These are phyloP conservation scores for Garrulus glandarius DNA, from an alignment of 2,797 vertebrate species.

Conservation along the genomic window DNA sequence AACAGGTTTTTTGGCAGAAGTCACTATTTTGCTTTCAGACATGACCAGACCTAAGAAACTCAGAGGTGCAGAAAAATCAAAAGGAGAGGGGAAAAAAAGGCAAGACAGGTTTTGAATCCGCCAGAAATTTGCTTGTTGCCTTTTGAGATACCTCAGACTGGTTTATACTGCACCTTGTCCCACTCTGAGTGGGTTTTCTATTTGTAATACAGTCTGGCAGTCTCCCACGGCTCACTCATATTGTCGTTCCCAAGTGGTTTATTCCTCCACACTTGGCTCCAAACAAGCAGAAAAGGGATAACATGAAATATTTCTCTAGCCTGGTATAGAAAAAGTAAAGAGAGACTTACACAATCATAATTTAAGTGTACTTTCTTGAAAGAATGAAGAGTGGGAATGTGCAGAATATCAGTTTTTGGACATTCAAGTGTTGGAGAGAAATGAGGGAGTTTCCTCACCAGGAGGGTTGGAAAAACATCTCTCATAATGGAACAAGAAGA, in stretches of 20 bases:
- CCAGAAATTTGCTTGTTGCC: background rate
- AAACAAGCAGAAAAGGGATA: background rate
- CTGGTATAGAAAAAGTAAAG: background rate
- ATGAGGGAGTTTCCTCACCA: background rate
- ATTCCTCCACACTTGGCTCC: background rate
- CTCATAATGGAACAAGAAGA: background rate
- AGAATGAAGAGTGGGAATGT: background rate
- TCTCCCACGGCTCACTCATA: background rate
- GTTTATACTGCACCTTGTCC: background rate
- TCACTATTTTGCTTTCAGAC: background rate
- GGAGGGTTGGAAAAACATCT: background rate
- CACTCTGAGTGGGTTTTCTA: background rate
- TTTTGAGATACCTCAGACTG: background rate
- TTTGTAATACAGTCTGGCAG: background rate
- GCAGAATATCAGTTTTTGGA: background rate
- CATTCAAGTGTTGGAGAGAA: background rate
- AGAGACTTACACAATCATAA: background rate
- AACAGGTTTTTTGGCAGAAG: background rate
- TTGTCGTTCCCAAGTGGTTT: background rate
- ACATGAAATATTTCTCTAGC: background rate
- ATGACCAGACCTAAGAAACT: background rate
- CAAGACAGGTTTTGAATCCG: background rate
- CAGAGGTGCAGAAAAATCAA: background rate
- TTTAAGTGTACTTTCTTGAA: background rate
- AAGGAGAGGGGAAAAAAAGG: background rate